phyloP scores from a whole-genome alignment of 1,140 invertebrate genomes.

The Eumeta japonica region DNA sequence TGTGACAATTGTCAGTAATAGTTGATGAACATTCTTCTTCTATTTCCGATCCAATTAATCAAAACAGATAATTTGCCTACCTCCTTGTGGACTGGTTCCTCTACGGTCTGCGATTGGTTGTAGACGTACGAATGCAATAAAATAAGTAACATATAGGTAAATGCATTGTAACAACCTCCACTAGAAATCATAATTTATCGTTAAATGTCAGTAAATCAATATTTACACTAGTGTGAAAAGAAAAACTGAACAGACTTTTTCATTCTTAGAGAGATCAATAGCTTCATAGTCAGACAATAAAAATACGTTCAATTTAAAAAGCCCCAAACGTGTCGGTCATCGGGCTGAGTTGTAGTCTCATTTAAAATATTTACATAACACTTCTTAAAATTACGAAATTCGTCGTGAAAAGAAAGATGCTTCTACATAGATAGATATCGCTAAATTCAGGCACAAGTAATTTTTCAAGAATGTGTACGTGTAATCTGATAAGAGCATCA shows the following conservation, averaged over 20 bases:
- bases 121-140: constrained; percentile 57
- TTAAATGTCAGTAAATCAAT: constrained; percentile 39
- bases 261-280: background rate
- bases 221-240: constrained; percentile 39
- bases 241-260: background rate
- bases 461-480: constrained; percentile 45
- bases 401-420: constrained; percentile 48
- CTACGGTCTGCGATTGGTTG: constrained; percentile 57
- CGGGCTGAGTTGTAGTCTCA: constrained; percentile 40
- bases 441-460: constrained; percentile 52
- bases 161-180: constrained; percentile 50
- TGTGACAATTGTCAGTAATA: too few relatives aligned
- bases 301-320: constrained; percentile 19
- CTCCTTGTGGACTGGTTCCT: constrained; percentile 54
- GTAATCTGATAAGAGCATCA: constrained; percentile 44
- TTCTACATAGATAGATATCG: constrained; percentile 55
- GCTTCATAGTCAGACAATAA: background rate
- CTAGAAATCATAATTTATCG: constrained; percentile 41
- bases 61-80: constrained; percentile 43
- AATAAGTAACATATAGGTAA: constrained; percentile 56
- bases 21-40: too few relatives aligned
- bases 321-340: constrained; percentile 45
- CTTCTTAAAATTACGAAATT: constrained; percentile 37
- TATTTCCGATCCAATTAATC: too few relatives aligned
- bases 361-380: constrained; percentile 55